Conservation (phyloP, 2,888 invertebrate species). For the Sarcophaga variegata region DNA sequence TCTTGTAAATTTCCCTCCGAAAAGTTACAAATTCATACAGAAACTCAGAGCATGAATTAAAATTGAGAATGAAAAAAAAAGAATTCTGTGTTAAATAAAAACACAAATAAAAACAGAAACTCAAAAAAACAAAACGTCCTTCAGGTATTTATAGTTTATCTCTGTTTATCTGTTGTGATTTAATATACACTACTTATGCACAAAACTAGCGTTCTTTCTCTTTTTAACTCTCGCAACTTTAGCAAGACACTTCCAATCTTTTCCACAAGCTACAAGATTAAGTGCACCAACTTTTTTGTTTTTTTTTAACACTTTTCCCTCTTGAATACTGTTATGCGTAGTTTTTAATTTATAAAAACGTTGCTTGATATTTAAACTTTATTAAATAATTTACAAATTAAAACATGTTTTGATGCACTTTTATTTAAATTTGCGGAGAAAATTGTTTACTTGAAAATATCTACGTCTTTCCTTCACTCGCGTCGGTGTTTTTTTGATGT, state of each 20-base stretch:
- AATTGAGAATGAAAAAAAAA: slow-evolving; percentile 21
- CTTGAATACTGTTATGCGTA: neutral
- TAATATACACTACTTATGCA: neutral
- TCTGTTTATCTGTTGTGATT: slow-evolving; percentile 48
- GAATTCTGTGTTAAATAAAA: slow-evolving; percentile 28
- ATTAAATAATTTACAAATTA: neutral
- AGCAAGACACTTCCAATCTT: slow-evolving; percentile 52
- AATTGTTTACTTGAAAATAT: slow-evolving; percentile 55
- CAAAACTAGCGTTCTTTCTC: slow-evolving; percentile 28
- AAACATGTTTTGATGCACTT: slow-evolving; percentile 16
- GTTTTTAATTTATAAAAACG: neutral
- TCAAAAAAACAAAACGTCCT: slow-evolving; percentile 69
- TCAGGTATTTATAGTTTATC: slow-evolving; percentile 64
- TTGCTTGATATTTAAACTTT: neutral
- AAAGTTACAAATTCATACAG: slow-evolving; percentile 35
- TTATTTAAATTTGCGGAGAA: neutral
- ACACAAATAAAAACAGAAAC: slow-evolving; percentile 29
- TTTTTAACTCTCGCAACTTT: slow-evolving; percentile 27
- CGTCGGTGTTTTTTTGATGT: slow-evolving; percentile 63
- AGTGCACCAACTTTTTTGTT: neutral
- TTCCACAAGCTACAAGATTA: slow-evolving; percentile 52
- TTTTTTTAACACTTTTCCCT: neutral
- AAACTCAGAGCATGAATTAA: neutral
- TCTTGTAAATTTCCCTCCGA: no score
- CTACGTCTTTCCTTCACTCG: slow-evolving; percentile 63